Base-by-base conservation (phyloP, 1,140 invertebrate genomes). In the Papilio dardanus region DNA sequence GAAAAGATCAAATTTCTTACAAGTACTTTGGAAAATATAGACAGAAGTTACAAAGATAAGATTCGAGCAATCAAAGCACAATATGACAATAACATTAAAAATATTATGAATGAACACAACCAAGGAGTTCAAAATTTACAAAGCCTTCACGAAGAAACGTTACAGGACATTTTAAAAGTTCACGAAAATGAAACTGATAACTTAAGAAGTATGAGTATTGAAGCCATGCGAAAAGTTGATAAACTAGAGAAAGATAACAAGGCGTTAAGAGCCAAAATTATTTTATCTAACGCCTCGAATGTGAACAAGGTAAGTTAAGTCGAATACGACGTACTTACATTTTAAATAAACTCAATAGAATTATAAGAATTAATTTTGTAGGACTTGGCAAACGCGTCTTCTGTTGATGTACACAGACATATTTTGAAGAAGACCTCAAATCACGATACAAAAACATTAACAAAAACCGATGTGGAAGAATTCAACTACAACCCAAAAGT, bases 141-240 rank as follows among this genome's bases (percentile, higher is more conserved):
- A 79, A 86, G 81, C 74, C 81, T 93, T 33, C 90, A 93, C 10
- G 91, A 93, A 81, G 89, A 92, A 76, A 88, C 86, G 1, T 58
- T 93, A 28, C 82, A 88, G 28, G 90, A 93, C 40, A 83, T 92
- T 74, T 80, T 90, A 71, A 91, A 88, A 74, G 83, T 84, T 21
- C 91, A 90, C 78, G 91, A 92, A 79, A 92, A 88, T 80, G 91
- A 93, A 88, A 84, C 92, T 40, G 91, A 93, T 79, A 93, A 86
- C 73, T 81, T 93, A 73, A 87, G 90, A 79, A 77, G 84, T 12
- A 88, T 92, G 86, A 93, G 89, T 71, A 91, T 92, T 54, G 91
- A 93, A 80, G 90, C 89, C 21, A 86, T 91, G 81, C 82, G 85
- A 19, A 92, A 87, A 81, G 86, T 86, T 28, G 91, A 92, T 67